Evolutionary conservation across 2,113 vertebrate species (phyloP).

Genomic region (Himantopus leucocephalus): DNA sequence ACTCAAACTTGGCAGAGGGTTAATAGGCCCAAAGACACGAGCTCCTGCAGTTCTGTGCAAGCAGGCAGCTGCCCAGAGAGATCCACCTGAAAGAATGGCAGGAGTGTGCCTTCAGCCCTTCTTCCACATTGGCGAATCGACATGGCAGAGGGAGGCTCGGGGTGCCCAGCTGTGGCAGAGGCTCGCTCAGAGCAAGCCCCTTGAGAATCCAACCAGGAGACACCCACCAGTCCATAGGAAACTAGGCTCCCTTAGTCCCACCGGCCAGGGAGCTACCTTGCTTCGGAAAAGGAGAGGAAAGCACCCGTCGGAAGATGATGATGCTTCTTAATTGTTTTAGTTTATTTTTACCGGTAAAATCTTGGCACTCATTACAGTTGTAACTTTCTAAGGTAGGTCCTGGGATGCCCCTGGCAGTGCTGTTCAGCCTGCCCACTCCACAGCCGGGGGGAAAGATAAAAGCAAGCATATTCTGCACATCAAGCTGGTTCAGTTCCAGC

Average conservation of each 20-base stretch:
- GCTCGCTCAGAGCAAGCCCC: neutral
- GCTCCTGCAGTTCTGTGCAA: neutral
- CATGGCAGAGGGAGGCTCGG: neutral
- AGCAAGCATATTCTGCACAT: constrained; percentile 77
- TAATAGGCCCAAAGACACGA: neutral
- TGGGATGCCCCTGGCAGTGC: constrained; percentile 61
- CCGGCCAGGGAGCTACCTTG: neutral
- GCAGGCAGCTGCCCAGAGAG: neutral
- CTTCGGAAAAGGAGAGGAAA: neutral
- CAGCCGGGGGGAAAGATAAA: constrained; percentile 59
- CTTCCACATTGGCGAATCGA: accelerated
- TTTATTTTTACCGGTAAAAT: neutral
- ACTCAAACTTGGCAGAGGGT: neutral
- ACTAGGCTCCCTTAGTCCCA: neutral
- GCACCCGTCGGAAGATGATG: neutral
- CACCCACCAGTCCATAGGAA: neutral
- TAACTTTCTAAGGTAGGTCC: constrained; percentile 18
- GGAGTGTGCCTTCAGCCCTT: neutral
- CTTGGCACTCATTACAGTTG: neutral
- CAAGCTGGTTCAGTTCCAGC: constrained; percentile 78
- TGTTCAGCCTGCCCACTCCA: constrained; percentile 39
- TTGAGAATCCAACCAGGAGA: neutral
- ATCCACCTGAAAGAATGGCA: neutral
- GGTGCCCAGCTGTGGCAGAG: neutral
- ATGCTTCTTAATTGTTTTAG: neutral